A percentile compares a stretch with the other conserved stretches of the same genome.
phyloP scores from a whole-genome alignment of 1,140 invertebrate species.

The Thaumatotibia leucotreta region DNA sequence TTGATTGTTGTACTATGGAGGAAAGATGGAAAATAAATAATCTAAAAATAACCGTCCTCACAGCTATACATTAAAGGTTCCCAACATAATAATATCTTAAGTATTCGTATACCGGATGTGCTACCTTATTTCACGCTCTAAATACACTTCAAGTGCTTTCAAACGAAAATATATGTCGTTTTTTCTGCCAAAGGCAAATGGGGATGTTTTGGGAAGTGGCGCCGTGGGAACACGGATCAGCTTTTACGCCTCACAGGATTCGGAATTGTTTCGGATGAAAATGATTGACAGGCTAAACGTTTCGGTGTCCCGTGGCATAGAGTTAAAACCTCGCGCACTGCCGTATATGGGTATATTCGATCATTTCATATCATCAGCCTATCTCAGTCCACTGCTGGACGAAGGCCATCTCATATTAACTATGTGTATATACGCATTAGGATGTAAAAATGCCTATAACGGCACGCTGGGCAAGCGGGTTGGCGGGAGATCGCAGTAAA shows the following conservation, averaged over 20 bases:
- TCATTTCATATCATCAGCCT: too few relatives aligned
- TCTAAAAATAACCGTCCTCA: not conserved
- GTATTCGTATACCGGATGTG: not conserved
- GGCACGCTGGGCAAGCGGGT: too few relatives aligned
- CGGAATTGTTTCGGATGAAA: constrained; percentile 32
- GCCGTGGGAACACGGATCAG: constrained; percentile 44
- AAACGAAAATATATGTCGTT: constrained; percentile 45
- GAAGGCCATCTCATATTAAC: too few relatives aligned
- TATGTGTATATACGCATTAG: too few relatives aligned
- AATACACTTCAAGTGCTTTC: constrained; percentile 35
- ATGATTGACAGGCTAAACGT: constrained; percentile 22
- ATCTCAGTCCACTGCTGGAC: too few relatives aligned
- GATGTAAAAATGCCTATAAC: too few relatives aligned
- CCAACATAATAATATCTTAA: not conserved
- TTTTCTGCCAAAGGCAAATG: constrained; percentile 36
- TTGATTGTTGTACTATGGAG: too few relatives aligned
- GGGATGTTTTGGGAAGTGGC: constrained; percentile 31
- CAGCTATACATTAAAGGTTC: not conserved
- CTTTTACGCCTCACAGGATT: constrained; percentile 48
- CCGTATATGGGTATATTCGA: too few relatives aligned
- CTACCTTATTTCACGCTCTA: constrained; percentile 30
- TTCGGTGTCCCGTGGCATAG: not conserved
- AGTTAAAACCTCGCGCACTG: too few relatives aligned
- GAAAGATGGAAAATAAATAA: not conserved
- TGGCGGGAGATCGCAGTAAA: too few relatives aligned